Conservation (phyloP, 2,113 vertebrate genomes). For the Cyanoramphus novaezelandiae region DNA sequence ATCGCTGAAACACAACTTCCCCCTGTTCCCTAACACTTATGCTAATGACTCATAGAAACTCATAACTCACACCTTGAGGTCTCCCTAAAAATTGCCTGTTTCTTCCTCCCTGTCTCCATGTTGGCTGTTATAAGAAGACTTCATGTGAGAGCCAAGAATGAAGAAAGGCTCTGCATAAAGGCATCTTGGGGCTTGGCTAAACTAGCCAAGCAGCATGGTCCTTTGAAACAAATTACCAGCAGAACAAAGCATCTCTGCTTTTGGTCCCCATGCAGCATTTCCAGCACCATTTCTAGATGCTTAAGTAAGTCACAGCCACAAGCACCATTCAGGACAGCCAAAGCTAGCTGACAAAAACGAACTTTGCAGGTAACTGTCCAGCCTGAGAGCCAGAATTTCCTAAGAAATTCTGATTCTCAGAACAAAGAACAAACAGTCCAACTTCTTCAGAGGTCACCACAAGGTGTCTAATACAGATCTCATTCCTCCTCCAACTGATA, state of each 20-base stretch:
- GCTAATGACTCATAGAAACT: not conserved
- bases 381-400: not conserved
- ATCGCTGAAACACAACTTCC: not conserved
- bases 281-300: not conserved
- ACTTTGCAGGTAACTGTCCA: not conserved
- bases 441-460: not conserved
- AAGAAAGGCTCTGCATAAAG: not conserved
- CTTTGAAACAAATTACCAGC: not conserved
- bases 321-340: not conserved
- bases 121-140: not conserved
- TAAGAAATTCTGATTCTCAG: not conserved
- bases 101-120: not conserved
- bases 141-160: not conserved
- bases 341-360: not conserved
- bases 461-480: not conserved
- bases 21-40: not conserved
- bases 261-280: not conserved
- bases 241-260: not conserved
- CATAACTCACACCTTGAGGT: not conserved
- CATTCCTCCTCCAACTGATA: not conserved
- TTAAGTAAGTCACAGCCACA: not conserved
- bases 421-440: not conserved
- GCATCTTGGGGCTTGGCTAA: not conserved
- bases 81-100: not conserved
- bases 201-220: not conserved